Evolutionary conservation across 2,113 vertebrate genomes (phyloP), one percentile per base, ranked within the genome.

Genomic region (Vulpes lagopus): DNA sequence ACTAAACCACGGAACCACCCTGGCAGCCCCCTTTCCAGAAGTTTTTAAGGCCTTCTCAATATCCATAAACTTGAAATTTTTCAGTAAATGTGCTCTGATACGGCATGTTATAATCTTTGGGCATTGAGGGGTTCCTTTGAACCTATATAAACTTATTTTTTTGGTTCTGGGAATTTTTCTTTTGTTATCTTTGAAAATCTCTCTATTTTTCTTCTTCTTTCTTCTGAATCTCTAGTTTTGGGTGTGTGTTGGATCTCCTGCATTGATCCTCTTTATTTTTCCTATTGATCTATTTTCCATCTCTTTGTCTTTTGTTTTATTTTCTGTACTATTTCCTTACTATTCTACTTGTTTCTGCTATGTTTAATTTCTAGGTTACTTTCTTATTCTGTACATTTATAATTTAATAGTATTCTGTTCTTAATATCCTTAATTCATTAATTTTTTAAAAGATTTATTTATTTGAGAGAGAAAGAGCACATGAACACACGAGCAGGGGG

Each of bases 371-470:
- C 53, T 95, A 74, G 84, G n/a, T 81, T n/a, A 30, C 65, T 92
- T 81, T 96, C 55, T 86, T 79, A 51, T 60, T 92, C n/a, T 92
- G 57, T 92, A 25, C 23, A 81, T 92, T 81, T 92, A 87, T 57
- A 86, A 32, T 80, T 71, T 38, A 88, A 57, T 81, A 81, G 35
- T 22, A 51, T 49, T 82, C 76, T 89, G 59, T 92, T 88, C 78
- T 83, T 82, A 81, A 60, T 11, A 93, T 65, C 73, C 43, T 73
- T 80, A 69, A 60, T 74, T 89, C n/a, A 64, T n/a, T 91, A 84
- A 67, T 8, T 25, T 38, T 23, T 79, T 69, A 17, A 4, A 69
- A 69, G 65, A n/a, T 69, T 69, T 69, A 9, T n/a, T 69, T 69
- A 5, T 43, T 43, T 30, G 62, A 65, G 25, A 69, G 16, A 69